Base-by-base conservation (phyloP, 1,140 invertebrate species). In the Heterodera carotae region DNA sequence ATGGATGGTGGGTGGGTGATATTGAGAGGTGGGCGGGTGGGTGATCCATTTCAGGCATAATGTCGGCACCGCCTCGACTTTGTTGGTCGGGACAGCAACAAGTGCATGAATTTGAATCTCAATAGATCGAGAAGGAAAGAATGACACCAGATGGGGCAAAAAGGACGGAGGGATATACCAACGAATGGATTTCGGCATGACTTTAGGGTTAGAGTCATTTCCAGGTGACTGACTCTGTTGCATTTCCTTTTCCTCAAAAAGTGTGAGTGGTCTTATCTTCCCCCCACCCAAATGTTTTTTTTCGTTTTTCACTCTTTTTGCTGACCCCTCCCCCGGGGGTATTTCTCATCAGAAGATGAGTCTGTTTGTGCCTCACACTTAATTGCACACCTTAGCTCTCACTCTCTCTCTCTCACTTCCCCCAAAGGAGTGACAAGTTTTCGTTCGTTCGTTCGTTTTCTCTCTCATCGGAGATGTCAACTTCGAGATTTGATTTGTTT, bases 391-490 rank as follows among this genome's bases (percentile, higher is more conserved):
- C 62, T 31, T 66, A 18, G 27, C 12, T 2, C 7, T 4, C n/a
- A n/a, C n/a, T n/a, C n/a, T n/a, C n/a, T n/a, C n/a, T n/a, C n/a
- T n/a, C n/a, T n/a, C n/a, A n/a, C 33, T 25, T 43, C 39, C 39
- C 12, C 39, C 12, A 43, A 43, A 18, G 62, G 62, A 43, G 27
- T 66, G 62, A 66, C 62, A 66, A 66, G 62, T 66, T 66, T 66
- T 29, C 62, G 22, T 2, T 66, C n/a, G n/a, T n/a, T n/a, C n/a
- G n/a, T n/a, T n/a, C n/a, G n/a, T n/a, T n/a, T n/a, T n/a, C n/a
- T 62, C 60, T n/a, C 22, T 29, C 62, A n/a, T 29, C 62, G 62
- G 25, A 66, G 62, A 66, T 66, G 48, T 18, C 48, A n/a, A 10
- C 48, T 10, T 34, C 27, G 62, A 34, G 62, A 29, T 29, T 29